Base-by-base conservation (phyloP, 2,113 vertebrate species). In the Nanorana parkeri region DNA sequence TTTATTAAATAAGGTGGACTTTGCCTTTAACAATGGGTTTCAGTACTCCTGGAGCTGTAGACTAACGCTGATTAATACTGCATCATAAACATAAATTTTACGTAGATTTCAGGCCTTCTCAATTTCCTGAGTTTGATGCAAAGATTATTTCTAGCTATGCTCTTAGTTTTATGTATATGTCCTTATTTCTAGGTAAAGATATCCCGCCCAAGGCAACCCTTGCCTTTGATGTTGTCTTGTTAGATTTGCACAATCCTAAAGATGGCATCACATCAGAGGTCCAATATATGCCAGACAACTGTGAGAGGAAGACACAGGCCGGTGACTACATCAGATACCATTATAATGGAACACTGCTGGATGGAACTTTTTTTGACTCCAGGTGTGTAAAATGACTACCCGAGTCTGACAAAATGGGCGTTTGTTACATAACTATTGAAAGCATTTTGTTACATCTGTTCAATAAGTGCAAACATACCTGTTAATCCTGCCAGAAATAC, bases 181-280 rank as follows among this genome's bases (percentile, higher is more conserved):
- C 8, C 4, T 64, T 5, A 6, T 19, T 79, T 36, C 0, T 80
- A 99, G 98, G 97, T 56, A 99, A 96, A 78, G 97, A 99, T 82
- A 98, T 99, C 79, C 97, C 98, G 15, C 94, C 93, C 16, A 97
- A 99, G 90, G 97, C 98, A 1, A 97, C 97, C 17, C 92, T 99
- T 24, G 95, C 99, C 26, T 99, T 99, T 77, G 96, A 99, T n/a
- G 96, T 99, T 11, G 88, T 93, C 0, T 90, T 99, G 8, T 74
- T 99, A 82, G 98, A 99, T 85, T 95, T 99, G 47, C 98, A 99
- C 87, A 99, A 99, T 86, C 96, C 98, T 73, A 98, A 95, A 87
- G 98, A 99, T 4, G 89, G 94, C 19, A 92, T 99, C 81, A 51
- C 87, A 29, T 85, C 99, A 20, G 95, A 95, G 84, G 94, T 94